phyloP scores from a whole-genome alignment of 2,888 invertebrate species.

The Sphecodes monilicornis region DNA sequence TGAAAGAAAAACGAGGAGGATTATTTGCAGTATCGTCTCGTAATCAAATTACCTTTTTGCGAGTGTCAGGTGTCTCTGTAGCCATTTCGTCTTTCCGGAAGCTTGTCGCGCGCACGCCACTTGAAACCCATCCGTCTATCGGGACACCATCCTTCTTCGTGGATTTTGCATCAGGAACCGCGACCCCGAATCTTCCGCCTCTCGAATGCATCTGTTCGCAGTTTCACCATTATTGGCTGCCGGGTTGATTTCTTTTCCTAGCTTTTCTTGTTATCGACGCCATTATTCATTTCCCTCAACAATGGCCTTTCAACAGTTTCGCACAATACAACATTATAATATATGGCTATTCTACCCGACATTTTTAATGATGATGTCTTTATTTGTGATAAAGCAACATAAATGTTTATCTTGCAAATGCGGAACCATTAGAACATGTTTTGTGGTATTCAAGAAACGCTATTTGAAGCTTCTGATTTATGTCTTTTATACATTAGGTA shows the following conservation, averaged over 20 bases:
- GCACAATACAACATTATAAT: not conserved
- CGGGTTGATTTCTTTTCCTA: constrained; percentile 26
- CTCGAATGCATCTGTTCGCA: constrained; percentile 40
- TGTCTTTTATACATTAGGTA: not conserved
- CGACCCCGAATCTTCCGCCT: constrained; percentile 13
- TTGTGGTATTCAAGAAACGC: not conserved
- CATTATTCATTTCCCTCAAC: constrained; percentile 24
- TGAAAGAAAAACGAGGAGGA: constrained; percentile 25
- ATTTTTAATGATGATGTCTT: not conserved
- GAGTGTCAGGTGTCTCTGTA: constrained; percentile 15
- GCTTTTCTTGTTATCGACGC: not conserved
- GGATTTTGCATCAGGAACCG: constrained; percentile 49
- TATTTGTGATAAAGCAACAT: not conserved
- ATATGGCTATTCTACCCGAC: not conserved
- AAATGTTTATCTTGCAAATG: not conserved
- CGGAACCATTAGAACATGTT: not conserved
- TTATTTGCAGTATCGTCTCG: constrained; percentile 20
- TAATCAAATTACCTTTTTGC: constrained; percentile 49
- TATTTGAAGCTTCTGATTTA: not conserved
- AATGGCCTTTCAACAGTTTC: not conserved
- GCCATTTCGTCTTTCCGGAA: constrained; percentile 30
- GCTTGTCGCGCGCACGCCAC: constrained; percentile 50
- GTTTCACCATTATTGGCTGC: constrained; percentile 35
- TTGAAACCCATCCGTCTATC: constrained; percentile 44
- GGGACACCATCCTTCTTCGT: constrained; percentile 50